Evolutionary conservation across 2,888 invertebrate genomes (phyloP).

Genomic region (Sesia apiformis): DNA sequence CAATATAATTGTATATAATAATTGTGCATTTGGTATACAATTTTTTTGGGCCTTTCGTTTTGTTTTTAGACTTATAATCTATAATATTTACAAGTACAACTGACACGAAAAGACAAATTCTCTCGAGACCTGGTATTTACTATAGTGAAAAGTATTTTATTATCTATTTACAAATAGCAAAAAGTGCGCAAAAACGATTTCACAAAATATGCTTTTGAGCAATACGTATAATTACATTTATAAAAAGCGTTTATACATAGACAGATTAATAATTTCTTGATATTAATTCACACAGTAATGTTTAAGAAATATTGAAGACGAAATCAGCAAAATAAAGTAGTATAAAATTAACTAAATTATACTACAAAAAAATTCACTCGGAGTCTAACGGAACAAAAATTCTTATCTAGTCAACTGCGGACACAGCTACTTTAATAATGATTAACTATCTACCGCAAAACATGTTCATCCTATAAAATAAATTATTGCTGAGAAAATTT

Average conservation of each 20-base stretch:
- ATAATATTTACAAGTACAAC: conserved; percentile 12
- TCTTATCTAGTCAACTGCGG: no score
- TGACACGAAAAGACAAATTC: conserved; percentile 32
- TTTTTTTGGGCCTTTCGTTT: conserved; percentile 63
- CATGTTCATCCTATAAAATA: conserved; percentile 35
- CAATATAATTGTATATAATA: conserved; percentile 46
- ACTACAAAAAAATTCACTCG: no score
- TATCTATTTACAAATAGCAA: conserved; percentile 67
- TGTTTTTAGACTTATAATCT: conserved; percentile 46
- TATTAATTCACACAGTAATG: background rate
- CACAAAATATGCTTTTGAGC: conserved; percentile 75
- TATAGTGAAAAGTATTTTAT: conserved; percentile 14
- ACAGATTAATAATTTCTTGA: conserved; percentile 14
- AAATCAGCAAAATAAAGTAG: background rate
- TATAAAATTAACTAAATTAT: no score
- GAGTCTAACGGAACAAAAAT: no score
- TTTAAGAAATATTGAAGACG: background rate
- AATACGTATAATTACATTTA: conserved; percentile 68
- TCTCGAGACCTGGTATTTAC: conserved; percentile 49
- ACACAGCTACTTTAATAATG: background rate
- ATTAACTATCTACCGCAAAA: conserved; percentile 5
- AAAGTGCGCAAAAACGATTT: conserved; percentile 72
- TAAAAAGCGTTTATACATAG: conserved; percentile 57
- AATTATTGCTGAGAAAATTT: conserved; percentile 47
- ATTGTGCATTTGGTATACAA: conserved; percentile 68